These are phyloP conservation scores for Watsonalla binaria DNA, from an alignment of 2,888 invertebrate genomes.

Conservation along the genomic window DNA sequence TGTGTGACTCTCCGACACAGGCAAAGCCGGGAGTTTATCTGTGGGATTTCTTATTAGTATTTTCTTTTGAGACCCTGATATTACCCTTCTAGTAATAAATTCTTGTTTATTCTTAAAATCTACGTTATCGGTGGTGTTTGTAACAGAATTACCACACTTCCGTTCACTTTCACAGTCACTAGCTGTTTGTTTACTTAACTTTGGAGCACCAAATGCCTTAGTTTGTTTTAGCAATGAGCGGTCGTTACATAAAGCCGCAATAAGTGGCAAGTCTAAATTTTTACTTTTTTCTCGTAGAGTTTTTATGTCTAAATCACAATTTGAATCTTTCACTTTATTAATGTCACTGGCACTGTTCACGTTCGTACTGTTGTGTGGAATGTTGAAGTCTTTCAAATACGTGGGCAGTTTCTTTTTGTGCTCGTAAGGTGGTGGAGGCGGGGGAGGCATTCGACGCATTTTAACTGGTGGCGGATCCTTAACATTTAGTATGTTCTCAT, in stretches of 20 bases:
- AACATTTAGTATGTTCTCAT: constrained; percentile 86
- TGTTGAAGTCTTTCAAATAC: constrained; percentile 62
- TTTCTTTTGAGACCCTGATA: constrained; percentile 80
- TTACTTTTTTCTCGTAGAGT: constrained; percentile 92
- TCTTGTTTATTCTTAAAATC: constrained; percentile 67
- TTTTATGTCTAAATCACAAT: constrained; percentile 85
- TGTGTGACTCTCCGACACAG: constrained; percentile 69
- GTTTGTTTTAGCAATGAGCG: constrained; percentile 92
- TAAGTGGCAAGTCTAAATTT: constrained; percentile 93
- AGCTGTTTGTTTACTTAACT: constrained; percentile 66
- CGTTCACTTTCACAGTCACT: constrained; percentile 71
- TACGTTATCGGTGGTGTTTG: constrained; percentile 68
- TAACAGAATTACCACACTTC: constrained; percentile 62
- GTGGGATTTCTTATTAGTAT: constrained; percentile 83
- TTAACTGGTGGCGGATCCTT: constrained; percentile 73
- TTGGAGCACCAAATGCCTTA: constrained; percentile 90
- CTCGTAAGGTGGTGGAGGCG: constrained; percentile 75
- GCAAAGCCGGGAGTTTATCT: constrained; percentile 85
- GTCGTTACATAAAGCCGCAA: constrained; percentile 96
- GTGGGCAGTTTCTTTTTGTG: constrained; percentile 76
- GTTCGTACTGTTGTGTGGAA: constrained; percentile 34
- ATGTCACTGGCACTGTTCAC: constrained; percentile 47
- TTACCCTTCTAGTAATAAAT: constrained; percentile 81
- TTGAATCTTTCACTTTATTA: constrained; percentile 60
- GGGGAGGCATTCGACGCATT: constrained; percentile 76